Evolutionary conservation across 2,797 vertebrate species (phyloP).

Genomic region (Amazona ochrocephala): DNA sequence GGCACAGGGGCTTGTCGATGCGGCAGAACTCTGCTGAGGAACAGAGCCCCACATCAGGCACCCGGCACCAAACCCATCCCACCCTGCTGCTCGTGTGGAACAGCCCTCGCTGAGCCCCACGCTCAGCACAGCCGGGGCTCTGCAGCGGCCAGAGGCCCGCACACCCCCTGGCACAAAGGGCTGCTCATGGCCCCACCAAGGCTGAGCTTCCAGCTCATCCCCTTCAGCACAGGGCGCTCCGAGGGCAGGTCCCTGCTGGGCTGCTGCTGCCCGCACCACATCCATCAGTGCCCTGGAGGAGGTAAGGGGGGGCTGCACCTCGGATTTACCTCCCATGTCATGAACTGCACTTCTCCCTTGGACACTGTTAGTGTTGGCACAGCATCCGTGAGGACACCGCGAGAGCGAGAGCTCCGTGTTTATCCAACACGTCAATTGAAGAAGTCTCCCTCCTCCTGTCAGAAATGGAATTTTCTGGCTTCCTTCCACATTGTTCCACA

Average conservation of each 20-base stretch:
- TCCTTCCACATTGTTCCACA: fast-evolving
- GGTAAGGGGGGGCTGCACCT: background rate
- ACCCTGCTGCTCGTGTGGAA: background rate
- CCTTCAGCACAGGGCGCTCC: background rate
- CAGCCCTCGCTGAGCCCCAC: background rate
- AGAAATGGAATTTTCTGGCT: background rate
- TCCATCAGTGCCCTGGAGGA: background rate
- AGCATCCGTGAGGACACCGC: fast-evolving
- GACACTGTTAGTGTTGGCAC: background rate
- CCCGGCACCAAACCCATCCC: background rate
- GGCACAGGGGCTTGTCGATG: slow-evolving; percentile 88
- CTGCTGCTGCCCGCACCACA: fast-evolving
- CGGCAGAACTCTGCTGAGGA: slow-evolving; percentile 89
- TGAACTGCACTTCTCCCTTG: fast-evolving
- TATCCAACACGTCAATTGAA: background rate
- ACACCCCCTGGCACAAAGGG: background rate
- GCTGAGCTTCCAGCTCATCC: background rate
- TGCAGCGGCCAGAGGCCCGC: background rate
- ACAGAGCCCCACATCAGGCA: background rate
- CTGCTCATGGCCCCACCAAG: background rate
- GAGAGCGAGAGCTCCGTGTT: background rate
- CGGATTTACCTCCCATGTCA: background rate
- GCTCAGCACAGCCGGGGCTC: too few species aligned
- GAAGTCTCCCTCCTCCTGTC: background rate
- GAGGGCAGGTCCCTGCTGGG: background rate